Evolutionary conservation across 2,113 vertebrate species (phyloP).

Genomic region (Actinemys pallida): DNA sequence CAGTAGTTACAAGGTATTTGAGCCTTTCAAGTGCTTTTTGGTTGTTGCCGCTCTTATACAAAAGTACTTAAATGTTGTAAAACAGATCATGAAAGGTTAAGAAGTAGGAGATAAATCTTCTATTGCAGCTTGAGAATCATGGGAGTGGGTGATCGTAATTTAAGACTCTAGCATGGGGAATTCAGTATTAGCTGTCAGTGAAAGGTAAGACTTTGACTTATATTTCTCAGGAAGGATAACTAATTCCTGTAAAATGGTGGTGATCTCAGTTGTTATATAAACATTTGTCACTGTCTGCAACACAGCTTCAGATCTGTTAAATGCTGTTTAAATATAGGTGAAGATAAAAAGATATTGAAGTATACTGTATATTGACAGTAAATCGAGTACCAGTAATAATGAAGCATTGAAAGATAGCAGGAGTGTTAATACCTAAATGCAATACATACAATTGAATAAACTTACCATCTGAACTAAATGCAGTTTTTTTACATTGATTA

Average conservation of each 20-base stretch:
- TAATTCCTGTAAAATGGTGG: background rate
- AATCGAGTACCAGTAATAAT: conserved; percentile 48
- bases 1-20: background rate
- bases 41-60: background rate
- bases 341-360: conserved; percentile 9
- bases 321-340: conserved; percentile 47
- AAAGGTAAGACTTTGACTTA: conserved; percentile 4
- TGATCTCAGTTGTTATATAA: conserved; percentile 2
- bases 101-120: background rate
- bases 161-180: conserved; percentile 22
- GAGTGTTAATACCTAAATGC: background rate
- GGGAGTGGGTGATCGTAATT: background rate
- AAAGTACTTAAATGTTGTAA: conserved; percentile 56
- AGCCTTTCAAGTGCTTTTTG: background rate
- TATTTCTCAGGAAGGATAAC: background rate
- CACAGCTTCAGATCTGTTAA: conserved; percentile 32
- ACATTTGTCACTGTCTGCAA: conserved; percentile 33
- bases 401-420: background rate
- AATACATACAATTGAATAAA: background rate
- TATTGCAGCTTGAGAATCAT: background rate
- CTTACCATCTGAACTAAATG: background rate
- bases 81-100: conserved; percentile 18
- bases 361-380: conserved; percentile 11
- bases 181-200: conserved; percentile 47
- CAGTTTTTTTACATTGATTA: background rate